Evolutionary conservation across 2,113 vertebrate genomes (phyloP).

Genomic region (Paedocypris sp.): DNA sequence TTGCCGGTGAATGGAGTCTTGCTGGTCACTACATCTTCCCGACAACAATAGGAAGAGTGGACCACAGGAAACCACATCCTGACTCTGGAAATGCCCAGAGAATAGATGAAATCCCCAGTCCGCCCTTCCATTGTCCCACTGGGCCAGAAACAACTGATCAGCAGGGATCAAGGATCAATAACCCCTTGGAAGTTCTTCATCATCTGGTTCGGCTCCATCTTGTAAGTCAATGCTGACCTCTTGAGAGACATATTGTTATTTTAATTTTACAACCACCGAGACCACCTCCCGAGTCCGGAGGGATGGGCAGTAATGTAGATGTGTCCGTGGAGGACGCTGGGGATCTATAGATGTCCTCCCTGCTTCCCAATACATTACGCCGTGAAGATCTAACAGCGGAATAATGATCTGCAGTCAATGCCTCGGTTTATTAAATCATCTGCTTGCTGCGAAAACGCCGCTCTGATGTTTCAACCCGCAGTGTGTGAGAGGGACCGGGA

Average conservation of each 20-base stretch:
- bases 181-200: conserved; percentile 8
- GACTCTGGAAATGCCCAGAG: conserved; percentile 28
- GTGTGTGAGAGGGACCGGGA: background rate
- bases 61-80: conserved; percentile 39
- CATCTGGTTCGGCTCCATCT: background rate
- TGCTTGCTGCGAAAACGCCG: conserved; percentile 16
- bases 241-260: conserved; percentile 20
- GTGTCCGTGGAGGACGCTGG: background rate
- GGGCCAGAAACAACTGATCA: conserved; percentile 14
- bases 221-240: conserved; percentile 10
- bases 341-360: background rate
- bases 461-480: background rate
- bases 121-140: background rate
- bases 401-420: conserved; percentile 14
- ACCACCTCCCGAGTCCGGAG: background rate
- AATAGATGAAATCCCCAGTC: conserved; percentile 13
- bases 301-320: conserved; percentile 7
- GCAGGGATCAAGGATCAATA: conserved; percentile 27
- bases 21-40: conserved; percentile 9
- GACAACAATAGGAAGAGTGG: background rate
- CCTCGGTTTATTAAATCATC: conserved; percentile 35
- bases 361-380: background rate
- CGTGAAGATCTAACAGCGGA: background rate
- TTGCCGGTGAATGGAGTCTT: conserved; percentile 50
- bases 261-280: conserved; percentile 11